phyloP scores from a whole-genome alignment of 2,888 invertebrate species.

The Phymatocera aterrima region DNA sequence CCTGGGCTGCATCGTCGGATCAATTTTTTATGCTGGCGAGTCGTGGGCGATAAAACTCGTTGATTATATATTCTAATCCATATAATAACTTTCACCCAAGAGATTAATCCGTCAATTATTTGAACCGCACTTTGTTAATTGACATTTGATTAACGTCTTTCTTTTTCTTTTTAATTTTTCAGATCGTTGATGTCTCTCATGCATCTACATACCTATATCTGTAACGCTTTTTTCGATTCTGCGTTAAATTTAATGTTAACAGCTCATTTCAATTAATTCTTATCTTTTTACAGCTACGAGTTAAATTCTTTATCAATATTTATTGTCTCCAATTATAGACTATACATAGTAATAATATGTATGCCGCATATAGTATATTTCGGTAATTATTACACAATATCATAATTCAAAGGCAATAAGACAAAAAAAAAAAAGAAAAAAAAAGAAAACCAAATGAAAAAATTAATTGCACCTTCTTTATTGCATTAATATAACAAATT shows the following conservation, averaged over 20 bases:
- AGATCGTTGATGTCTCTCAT: too few species aligned
- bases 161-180: not conserved
- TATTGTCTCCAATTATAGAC: slow-evolving; percentile 5
- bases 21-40: not conserved
- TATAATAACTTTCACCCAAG: not conserved
- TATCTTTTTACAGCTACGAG: not conserved
- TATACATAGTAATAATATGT: slow-evolving; percentile 4
- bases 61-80: not conserved
- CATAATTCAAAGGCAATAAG: not conserved
- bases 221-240: not conserved
- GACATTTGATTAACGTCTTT: not conserved
- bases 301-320: not conserved
- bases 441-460: not conserved
- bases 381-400: slow-evolving; percentile 1
- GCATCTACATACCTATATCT: not conserved
- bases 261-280: not conserved
- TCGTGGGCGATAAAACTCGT: not conserved
- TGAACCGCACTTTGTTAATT: not conserved
- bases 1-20: not conserved
- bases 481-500: too few species aligned
- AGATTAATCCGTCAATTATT: not conserved
- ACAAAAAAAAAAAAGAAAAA: not conserved
- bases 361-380: not conserved
- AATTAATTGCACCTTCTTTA: slow-evolving; percentile 25
- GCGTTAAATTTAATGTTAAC: not conserved